Conservation (phyloP, 1,140 invertebrate species). For the Aphidius gifuensis region DNA sequence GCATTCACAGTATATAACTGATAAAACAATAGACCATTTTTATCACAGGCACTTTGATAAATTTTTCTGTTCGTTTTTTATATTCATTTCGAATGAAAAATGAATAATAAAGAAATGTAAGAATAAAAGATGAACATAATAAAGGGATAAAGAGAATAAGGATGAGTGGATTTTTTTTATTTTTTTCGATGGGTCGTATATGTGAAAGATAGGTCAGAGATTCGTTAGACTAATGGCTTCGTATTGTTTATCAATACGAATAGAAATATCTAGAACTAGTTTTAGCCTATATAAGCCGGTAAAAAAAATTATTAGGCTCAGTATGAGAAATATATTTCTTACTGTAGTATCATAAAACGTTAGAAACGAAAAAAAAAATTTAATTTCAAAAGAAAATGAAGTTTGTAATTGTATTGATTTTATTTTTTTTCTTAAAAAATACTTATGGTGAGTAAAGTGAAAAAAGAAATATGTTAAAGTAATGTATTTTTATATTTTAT, state of each 20-base stretch:
- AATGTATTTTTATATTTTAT: no score
- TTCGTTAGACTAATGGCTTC: slow-evolving; percentile 22
- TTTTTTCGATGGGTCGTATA: not conserved
- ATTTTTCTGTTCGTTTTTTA: no score
- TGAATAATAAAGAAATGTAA: no score
- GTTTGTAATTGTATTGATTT: not conserved
- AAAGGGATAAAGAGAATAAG: no score
- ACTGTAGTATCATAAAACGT: not conserved
- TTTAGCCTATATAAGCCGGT: slow-evolving; percentile 18
- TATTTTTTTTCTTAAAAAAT: not conserved
- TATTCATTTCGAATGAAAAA: no score
- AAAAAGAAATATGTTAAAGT: no score
- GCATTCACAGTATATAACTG: no score
- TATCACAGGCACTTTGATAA: no score
- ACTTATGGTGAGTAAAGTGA: not conserved
- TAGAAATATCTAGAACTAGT: not conserved
- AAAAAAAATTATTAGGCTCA: slow-evolving; percentile 8
- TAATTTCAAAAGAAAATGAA: not conserved
- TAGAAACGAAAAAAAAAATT: not conserved
- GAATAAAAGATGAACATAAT: no score
- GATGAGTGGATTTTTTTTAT: no score
- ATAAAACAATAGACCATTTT: not conserved
- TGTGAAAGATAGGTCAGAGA: slow-evolving; percentile 11
- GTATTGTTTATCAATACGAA: not conserved
- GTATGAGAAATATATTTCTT: slow-evolving; percentile 4